Evolutionary conservation across 2,113 vertebrate species (phyloP).

Genomic region (Podarcis raffonei): DNA sequence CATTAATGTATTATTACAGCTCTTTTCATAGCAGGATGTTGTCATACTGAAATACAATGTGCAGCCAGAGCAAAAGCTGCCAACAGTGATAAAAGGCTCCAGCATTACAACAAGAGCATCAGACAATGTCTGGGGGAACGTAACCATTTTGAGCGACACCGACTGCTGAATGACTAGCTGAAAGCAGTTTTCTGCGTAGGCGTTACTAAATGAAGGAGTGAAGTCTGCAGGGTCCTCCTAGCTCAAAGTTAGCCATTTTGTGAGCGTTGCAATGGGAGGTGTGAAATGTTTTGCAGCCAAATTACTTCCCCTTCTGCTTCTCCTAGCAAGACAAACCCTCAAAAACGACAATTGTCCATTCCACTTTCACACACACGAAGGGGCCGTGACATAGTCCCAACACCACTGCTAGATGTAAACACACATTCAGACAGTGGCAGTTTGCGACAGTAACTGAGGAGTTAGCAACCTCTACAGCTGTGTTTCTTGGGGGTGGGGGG

Average conservation of each 20-base stretch:
- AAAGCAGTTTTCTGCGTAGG: slow-evolving; percentile 18
- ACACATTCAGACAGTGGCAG: neutral
- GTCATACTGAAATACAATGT: slow-evolving; percentile 22
- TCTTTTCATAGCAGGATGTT: slow-evolving; percentile 44
- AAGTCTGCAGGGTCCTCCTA: slow-evolving; percentile 35
- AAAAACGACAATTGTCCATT: neutral
- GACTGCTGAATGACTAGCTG: slow-evolving; percentile 40
- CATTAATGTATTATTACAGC: slow-evolving; percentile 42
- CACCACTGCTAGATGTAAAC: neutral
- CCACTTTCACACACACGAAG: neutral
- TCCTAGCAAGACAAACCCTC: slow-evolving; percentile 21
- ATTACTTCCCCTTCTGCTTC: neutral
- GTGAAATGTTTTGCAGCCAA: slow-evolving; percentile 42
- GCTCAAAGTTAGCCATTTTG: slow-evolving; percentile 29
- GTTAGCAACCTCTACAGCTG: neutral
- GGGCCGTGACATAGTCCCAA: neutral
- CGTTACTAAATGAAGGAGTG: slow-evolving; percentile 5
- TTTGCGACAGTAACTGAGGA: neutral
- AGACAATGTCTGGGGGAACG: slow-evolving; percentile 17
- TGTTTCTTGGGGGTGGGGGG: neutral
- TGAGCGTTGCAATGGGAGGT: slow-evolving; percentile 26
- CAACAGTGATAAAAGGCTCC: slow-evolving; percentile 15
- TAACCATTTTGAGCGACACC: neutral
- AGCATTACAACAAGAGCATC: slow-evolving; percentile 22
- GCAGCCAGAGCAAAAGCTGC: slow-evolving; percentile 35